Evolutionary conservation across 2,888 invertebrate genomes (phyloP).

Genomic region (Dryadula phaetusa): DNA sequence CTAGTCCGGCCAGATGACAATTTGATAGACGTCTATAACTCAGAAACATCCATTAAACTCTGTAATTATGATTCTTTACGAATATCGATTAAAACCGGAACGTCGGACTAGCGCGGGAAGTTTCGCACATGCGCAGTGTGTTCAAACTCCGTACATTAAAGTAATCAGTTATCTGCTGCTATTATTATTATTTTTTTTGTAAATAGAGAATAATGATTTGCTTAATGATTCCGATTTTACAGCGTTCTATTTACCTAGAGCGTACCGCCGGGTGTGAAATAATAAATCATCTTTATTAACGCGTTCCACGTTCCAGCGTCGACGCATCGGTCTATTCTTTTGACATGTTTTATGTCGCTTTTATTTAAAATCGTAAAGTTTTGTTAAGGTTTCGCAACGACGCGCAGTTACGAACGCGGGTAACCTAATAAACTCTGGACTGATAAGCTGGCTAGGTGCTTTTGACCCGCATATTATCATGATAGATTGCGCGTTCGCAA

Average conservation of each 20-base stretch:
- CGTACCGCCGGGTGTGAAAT: constrained; percentile 20
- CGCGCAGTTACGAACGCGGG: constrained; percentile 39
- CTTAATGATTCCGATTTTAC: constrained; percentile 27
- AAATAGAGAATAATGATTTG: constrained; percentile 19
- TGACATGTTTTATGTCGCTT: constrained; percentile 35
- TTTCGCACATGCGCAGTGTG: constrained; percentile 59
- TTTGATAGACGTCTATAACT: constrained; percentile 69
- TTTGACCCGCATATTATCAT: constrained; percentile 66
- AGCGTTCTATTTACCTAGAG: constrained; percentile 23
- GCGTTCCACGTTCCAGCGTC: constrained; percentile 14
- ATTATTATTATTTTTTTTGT: constrained; percentile 8
- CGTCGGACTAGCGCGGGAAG: constrained; percentile 51
- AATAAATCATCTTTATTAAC: constrained; percentile 40
- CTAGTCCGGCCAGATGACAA: constrained; percentile 70
- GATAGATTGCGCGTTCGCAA: constrained; percentile 56
- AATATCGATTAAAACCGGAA: constrained; percentile 42
- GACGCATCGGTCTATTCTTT: constrained; percentile 31
- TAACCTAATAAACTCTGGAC: constrained; percentile 53
- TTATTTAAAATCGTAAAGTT: constrained; percentile 37
- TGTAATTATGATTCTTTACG: constrained; percentile 41
- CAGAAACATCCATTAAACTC: constrained; percentile 45
- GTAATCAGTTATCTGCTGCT: constrained; percentile 21
- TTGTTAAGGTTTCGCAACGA: constrained; percentile 33
- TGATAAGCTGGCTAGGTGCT: constrained; percentile 59
- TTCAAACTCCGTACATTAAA: constrained; percentile 53